These are phyloP conservation scores for Ammodytes marinus DNA, from an alignment of 2,113 vertebrate species.

Conservation along the genomic window DNA sequence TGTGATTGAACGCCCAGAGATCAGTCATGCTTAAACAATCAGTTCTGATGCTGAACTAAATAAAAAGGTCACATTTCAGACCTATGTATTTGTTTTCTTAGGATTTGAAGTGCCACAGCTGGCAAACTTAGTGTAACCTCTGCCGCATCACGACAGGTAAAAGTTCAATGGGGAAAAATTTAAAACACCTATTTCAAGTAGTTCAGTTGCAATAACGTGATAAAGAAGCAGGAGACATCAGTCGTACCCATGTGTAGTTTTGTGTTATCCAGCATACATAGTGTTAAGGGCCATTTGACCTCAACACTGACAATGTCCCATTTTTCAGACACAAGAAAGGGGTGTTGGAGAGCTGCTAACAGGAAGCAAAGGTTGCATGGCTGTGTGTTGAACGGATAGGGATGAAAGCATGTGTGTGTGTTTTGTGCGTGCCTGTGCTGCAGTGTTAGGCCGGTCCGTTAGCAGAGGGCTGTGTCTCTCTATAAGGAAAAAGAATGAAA, in stretches of 20 bases:
- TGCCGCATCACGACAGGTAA: slow-evolving; percentile 8
- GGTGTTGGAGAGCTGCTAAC: slow-evolving; percentile 47
- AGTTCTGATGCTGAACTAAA: slow-evolving; percentile 28
- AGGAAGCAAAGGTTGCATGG: slow-evolving; percentile 57
- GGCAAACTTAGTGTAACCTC: slow-evolving; percentile 4
- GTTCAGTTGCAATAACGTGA: slow-evolving; percentile 32
- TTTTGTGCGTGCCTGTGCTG: slow-evolving; percentile 24
- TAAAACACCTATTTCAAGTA: slow-evolving; percentile 3
- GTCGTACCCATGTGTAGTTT: slow-evolving; percentile 29
- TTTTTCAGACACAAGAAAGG: slow-evolving; percentile 48
- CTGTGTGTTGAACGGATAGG: slow-evolving; percentile 54
- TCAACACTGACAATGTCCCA: slow-evolving; percentile 32
- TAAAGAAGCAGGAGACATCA: slow-evolving; percentile 32
- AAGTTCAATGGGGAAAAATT: slow-evolving; percentile 2
- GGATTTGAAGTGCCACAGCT: slow-evolving; percentile 28
- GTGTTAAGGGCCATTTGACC: slow-evolving; percentile 31
- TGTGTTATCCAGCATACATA: slow-evolving; percentile 46
- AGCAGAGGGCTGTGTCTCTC: slow-evolving; percentile 67
- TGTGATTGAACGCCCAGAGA: slow-evolving; percentile 24
- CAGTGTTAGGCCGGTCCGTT: slow-evolving; percentile 72
- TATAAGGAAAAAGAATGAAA: slow-evolving; percentile 34
- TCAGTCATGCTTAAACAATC: slow-evolving; percentile 31
- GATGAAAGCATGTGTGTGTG: slow-evolving; percentile 11
- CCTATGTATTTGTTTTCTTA: slow-evolving; percentile 17
- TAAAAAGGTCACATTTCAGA: slow-evolving; percentile 33